These are phyloP conservation scores for Ostrea edulis DNA, from an alignment of 1,140 invertebrate genomes.

Conservation along the genomic window DNA sequence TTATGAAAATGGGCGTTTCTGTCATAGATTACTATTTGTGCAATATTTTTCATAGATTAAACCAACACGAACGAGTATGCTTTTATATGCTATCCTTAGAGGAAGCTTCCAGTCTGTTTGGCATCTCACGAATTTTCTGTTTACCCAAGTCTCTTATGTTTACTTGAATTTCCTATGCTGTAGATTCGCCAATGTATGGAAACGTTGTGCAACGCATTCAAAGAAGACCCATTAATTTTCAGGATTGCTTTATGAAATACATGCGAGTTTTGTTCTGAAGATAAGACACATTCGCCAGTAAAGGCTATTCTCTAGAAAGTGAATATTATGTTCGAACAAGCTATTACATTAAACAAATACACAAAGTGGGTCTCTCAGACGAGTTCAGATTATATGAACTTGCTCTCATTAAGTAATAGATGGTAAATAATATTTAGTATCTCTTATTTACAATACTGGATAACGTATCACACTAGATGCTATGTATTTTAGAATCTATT, in stretches of 20 bases:
- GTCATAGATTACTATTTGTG: slow-evolving; percentile 23
- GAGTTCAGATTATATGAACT: not conserved
- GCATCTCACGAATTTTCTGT: slow-evolving; percentile 27
- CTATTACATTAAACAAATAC: slow-evolving; percentile 17
- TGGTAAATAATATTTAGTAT: too few relatives aligned
- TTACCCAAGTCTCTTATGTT: slow-evolving; percentile 22
- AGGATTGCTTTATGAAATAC: slow-evolving; percentile 32
- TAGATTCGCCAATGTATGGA: slow-evolving; percentile 23
- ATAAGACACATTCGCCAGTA: slow-evolving; percentile 12
- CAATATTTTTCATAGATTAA: slow-evolving; percentile 6
- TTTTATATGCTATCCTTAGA: slow-evolving; percentile 23
- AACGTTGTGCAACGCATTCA: slow-evolving; percentile 17
- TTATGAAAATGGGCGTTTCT: slow-evolving; percentile 32
- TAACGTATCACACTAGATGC: too few relatives aligned
- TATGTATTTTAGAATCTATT: too few relatives aligned
- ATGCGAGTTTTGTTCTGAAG: not conserved
- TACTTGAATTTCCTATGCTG: slow-evolving; percentile 32
- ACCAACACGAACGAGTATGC: not conserved
- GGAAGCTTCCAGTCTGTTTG: not conserved
- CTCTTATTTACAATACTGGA: too few relatives aligned
- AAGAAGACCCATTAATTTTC: slow-evolving; percentile 25
- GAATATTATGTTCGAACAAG: slow-evolving; percentile 3
- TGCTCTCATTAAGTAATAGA: not conserved
- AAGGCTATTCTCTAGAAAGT: slow-evolving; percentile 27
- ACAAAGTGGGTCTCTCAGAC: not conserved